These are phyloP conservation scores for Propithecus perrieri DNA, from an alignment of 2,797 vertebrate species.

Conservation along the genomic window DNA sequence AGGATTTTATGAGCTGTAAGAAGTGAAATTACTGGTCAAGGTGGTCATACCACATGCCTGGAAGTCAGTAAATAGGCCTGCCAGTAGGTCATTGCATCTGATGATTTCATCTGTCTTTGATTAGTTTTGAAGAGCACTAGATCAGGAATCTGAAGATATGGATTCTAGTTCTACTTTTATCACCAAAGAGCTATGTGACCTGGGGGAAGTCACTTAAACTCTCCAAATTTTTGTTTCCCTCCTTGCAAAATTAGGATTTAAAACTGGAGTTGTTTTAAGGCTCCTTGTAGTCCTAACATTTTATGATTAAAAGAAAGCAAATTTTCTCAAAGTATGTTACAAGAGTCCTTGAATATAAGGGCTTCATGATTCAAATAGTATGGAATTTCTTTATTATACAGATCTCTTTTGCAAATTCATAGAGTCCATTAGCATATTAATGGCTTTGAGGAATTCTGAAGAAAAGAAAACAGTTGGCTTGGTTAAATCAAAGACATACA, in stretches of 20 bases:
- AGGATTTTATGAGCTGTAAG: not conserved
- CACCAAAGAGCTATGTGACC: not conserved
- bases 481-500: slow-evolving; percentile 32
- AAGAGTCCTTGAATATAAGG: not conserved
- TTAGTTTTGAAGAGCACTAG: not conserved
- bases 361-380: slow-evolving; percentile 21
- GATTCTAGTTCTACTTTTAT: not conserved
- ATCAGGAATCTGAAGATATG: not conserved
- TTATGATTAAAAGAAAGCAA: not conserved
- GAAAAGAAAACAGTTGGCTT: not conserved
- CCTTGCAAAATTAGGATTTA: not conserved
- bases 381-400: slow-evolving; percentile 18
- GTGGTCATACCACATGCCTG: not conserved
- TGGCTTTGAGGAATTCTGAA: not conserved
- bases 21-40: not conserved
- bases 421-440: slow-evolving; percentile 8
- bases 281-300: not conserved
- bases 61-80: not conserved
- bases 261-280: not conserved
- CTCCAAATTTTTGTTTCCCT: not conserved
- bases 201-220: not conserved
- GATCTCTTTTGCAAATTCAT: not conserved
- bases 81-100: not conserved
- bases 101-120: not conserved
- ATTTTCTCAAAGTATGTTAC: not conserved